Base-by-base conservation (phyloP, 2,888 invertebrate genomes). In the Gibbula magus region DNA sequence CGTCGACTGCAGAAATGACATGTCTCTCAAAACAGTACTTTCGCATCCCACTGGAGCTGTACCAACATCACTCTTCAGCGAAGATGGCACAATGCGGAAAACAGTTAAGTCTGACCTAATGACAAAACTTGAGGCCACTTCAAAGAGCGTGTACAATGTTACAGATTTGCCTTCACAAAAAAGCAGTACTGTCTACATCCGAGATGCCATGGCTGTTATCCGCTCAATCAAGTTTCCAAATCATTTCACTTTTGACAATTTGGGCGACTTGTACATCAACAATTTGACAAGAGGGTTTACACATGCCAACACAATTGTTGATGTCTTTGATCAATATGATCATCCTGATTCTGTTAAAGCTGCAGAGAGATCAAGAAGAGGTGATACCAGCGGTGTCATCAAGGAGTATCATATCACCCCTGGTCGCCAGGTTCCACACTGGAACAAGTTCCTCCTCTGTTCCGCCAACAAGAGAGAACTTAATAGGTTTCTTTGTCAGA, bases 311-410 rank as follows among this genome's bases (percentile, higher is more conserved):
- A 35, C 35, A 35, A 35, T 35, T 35, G 20, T 20, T n/a, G 53
- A 20, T 20, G 20, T 20, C 18, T n/a, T 53, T 39, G 75, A 84
- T 85, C 56, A 83, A 74, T 13, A 2, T 35, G 16, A 22, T 29
- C 32, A 5, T 83, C 1, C 39, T 84, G 16, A 13, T 13, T 16
- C 81, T 74, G 54, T 73, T 85, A 7, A 18, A 78, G n/a, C 52
- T 35, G 86, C 82, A 18, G 79, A 76, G 18, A 53, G 7, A 7
- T 13, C 56, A 4, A 78, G 67, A 7, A 84, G 83, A 77, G 80
- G 29, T 25, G 77, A 85, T 53, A 73, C 56, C n/a, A 82, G 82
- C 10, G 29, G 76, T 35, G 35, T 35, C 35, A 3, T 35, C 35
- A 35, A 35, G 7, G 35, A 35, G 35, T 35, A 35, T 35, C 7